Conservation (phyloP, 2,888 invertebrate species). For the Chloroclystis v-ata region DNA sequence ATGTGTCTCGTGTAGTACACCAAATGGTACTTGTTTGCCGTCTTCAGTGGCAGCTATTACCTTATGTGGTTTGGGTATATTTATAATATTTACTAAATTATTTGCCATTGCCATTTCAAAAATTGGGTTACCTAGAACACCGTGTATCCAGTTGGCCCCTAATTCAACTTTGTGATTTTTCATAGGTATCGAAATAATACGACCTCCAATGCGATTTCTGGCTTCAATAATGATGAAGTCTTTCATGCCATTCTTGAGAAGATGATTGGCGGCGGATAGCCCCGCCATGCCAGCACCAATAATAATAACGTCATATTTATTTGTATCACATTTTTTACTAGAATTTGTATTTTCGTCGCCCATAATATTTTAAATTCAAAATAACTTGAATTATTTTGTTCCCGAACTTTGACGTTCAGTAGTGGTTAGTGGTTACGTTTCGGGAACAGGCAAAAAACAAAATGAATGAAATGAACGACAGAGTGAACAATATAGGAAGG, state of each 20-base stretch:
- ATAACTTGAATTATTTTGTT: slow-evolving; percentile 54
- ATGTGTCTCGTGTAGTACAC: slow-evolving; percentile 91
- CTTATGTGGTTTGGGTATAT: slow-evolving; percentile 91
- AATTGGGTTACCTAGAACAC: slow-evolving; percentile 92
- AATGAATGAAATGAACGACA: neutral
- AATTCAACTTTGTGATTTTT: slow-evolving; percentile 84
- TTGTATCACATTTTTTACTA: slow-evolving; percentile 69
- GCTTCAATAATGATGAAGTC: slow-evolving; percentile 90
- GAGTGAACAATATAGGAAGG: neutral
- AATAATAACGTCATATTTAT: slow-evolving; percentile 85
- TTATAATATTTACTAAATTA: slow-evolving; percentile 90
- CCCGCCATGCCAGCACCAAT: slow-evolving; percentile 93
- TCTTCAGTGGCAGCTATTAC: slow-evolving; percentile 93
- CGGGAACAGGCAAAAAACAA: slow-evolving; percentile 13
- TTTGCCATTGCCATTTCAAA: slow-evolving; percentile 91
- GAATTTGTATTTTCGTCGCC: slow-evolving; percentile 74
- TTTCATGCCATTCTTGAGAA: slow-evolving; percentile 86
- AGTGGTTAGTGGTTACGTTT: slow-evolving; percentile 46
- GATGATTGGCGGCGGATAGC: slow-evolving; percentile 88
- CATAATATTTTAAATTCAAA: slow-evolving; percentile 62
- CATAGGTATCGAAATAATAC: slow-evolving; percentile 86
- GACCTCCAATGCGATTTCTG: slow-evolving; percentile 87
- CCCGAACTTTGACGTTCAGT: slow-evolving; percentile 63
- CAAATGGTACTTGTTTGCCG: slow-evolving; percentile 91
- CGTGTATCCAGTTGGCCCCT: slow-evolving; percentile 96